Evolutionary conservation across 1,140 invertebrate genomes (phyloP), one percentile per base, ranked within the genome.

Genomic region (Portunus trituberculatus): DNA sequence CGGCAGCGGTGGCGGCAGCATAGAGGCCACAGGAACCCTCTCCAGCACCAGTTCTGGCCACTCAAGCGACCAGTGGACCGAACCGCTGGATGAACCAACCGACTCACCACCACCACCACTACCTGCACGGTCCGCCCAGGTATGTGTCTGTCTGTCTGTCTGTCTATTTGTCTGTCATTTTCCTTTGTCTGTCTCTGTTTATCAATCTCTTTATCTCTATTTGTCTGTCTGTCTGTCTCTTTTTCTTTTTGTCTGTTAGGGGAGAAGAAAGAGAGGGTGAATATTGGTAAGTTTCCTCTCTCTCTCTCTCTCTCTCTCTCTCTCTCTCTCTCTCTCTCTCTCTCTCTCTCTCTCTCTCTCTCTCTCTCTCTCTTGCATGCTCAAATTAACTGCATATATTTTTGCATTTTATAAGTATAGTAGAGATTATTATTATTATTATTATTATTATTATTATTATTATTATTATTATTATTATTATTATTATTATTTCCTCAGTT

Each of bases 11-110:
- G 90, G 94, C 7, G 94, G 89, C 32, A 39, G 29, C 31, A 32
- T 16, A 46, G 95, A 95, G 67, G 93, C 93, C 29, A 95, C 86
- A 29, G 95, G 95, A 39, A 96, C 95, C 10, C 90, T 96, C 16
- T 96, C 95, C 82, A 96, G 95, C 59, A 96, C 95, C 20, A 96
- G 95, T 45, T 96, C 95, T 10, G 93, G 95, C 59, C 95, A 95
- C 82, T 96, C 95, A 0, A 94, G 89, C 93, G 95, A 96, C 67
- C 93, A 93, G 8, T 96, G 95, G 95, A 94, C 91, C 28, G 95
- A 95, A 12, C 94, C 91, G 0, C 59, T 93, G 14, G 94, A 96
- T 28, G 91, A 94, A 39, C 89, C 91, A 4, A 32, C 95, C 6
- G 89, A 92, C 4, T 92, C 93, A 25, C 91, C 95, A 31, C 95